Percentiles rank a stretch among this genome's conserved stretches.
Conservation (phyloP, 2,888 invertebrate genomes). For the Aspidiotus destructor region DNA sequence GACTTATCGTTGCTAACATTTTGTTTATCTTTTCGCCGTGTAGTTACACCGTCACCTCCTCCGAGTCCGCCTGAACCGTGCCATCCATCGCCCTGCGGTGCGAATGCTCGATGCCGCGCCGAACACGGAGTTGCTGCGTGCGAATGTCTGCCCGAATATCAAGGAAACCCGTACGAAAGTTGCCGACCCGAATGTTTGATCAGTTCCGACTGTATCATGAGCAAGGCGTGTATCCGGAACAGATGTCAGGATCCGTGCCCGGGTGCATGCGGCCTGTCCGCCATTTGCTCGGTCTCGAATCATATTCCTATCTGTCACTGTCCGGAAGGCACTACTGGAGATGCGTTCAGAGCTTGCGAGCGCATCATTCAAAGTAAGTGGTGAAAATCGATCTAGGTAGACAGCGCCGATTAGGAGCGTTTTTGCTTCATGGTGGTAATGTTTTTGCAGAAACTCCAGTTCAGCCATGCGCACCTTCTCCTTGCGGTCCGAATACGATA, state of each 20-base stretch:
- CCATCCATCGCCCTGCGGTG: constrained; percentile 43
- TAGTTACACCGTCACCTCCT: constrained; percentile 25
- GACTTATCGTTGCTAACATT: neutral
- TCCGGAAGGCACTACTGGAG: constrained; percentile 53
- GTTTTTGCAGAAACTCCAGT: constrained; percentile 38
- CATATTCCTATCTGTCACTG: constrained; percentile 72
- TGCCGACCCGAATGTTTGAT: constrained; percentile 39
- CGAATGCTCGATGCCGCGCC: constrained; percentile 41
- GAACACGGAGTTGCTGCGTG: constrained; percentile 61
- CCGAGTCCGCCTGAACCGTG: constrained; percentile 40
- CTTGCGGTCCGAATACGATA: constrained; percentile 68
- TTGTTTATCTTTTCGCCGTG: neutral
- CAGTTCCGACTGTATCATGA: constrained; percentile 58
- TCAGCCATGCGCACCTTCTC: constrained; percentile 50
- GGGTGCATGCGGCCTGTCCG: constrained; percentile 64
- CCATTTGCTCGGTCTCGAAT: constrained; percentile 63
- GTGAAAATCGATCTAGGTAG: neutral
- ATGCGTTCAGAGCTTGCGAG: constrained; percentile 49
- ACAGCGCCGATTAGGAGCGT: neutral
- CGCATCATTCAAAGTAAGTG: constrained; percentile 28
- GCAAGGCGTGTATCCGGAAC: constrained; percentile 58
- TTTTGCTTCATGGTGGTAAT: neutral
- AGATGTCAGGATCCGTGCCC: constrained; percentile 66
- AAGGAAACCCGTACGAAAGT: constrained; percentile 57
- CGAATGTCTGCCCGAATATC: constrained; percentile 57